Evolutionary conservation across 2,113 vertebrate genomes (phyloP), one percentile per base, ranked within the genome.

Genomic region (Microtus oregoni): DNA sequence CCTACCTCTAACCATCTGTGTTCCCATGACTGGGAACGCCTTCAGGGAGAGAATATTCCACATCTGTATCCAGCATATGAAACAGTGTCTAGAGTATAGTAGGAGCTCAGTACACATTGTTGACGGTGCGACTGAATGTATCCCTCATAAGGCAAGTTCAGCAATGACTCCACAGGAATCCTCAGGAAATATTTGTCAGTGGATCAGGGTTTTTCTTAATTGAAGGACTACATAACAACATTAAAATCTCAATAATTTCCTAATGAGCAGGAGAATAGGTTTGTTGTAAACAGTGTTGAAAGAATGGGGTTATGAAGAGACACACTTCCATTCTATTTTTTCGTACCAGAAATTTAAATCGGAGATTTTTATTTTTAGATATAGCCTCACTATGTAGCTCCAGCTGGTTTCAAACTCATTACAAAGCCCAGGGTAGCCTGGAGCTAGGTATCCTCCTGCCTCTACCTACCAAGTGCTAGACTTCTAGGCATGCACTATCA

Each of bases 221-320:
- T 92, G 67, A 82, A 91, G 5, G 83, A 58, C 30, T 79, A 11
- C n/a, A 58, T 35, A 78, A n/a, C 82, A 92, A 90, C 44, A 86
- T 83, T 95, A 88, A 95, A 89, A 85, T 78, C 73, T 87, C 89
- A 72, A 32, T 78, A 91, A 91, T 95, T 58, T 92, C 50, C 78
- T 76, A 83, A 75, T 22, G 5, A 55, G 35, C n/a, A 92, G 22
- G 58, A 86, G 78, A 92, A 35, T 88, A 82, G 58, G 35, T 28
- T 61, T 89, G 30, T 79, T 75, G 10, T 73, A 94, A 95, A 44
- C 75, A 88, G 72, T 85, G 44, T 72, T 89, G 32, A 65, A 76
- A 96, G 75, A 92, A 44, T 90, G 28, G 20, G 90, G 20, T 91
- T 86, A 95, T 55, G 75, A 90, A 93, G 17, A 86, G 61, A 65